These are phyloP conservation scores for Atherix ibis DNA, from an alignment of 2,888 invertebrate species.

Conservation along the genomic window DNA sequence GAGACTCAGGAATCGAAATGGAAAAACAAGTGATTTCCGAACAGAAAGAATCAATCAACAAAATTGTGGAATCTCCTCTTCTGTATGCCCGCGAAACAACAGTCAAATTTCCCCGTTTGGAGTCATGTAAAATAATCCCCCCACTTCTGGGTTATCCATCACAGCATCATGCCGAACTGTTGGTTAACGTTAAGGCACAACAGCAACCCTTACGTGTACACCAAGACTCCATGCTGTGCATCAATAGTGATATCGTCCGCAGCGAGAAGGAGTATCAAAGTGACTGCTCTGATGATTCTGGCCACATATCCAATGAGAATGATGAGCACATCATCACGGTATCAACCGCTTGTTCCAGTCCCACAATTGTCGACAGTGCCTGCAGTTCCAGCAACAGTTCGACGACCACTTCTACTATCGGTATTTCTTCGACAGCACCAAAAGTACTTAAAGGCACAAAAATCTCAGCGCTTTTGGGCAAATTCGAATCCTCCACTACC, in stretches of 20 bases:
- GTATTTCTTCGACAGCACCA: background rate
- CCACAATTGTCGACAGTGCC: background rate
- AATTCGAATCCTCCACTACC: conserved; percentile 20
- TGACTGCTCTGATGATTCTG: conserved; percentile 65
- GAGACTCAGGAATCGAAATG: too few species aligned
- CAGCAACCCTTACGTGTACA: conserved; percentile 7
- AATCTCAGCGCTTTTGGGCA: conserved; percentile 23
- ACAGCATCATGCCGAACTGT: conserved; percentile 25
- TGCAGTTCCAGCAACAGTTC: background rate
- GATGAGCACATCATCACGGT: conserved; percentile 22
- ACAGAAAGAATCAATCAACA: too few species aligned
- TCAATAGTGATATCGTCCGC: conserved; percentile 8
- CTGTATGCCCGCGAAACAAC: conserved; percentile 27
- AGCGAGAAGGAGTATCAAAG: conserved; percentile 40
- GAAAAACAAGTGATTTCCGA: too few species aligned
- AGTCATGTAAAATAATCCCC: conserved; percentile 28
- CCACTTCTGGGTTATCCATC: conserved; percentile 26
- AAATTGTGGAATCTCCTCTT: background rate
- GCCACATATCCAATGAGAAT: conserved; percentile 63
- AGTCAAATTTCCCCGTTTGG: conserved; percentile 20
- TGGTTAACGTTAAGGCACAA: conserved; percentile 23
- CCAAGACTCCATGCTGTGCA: conserved; percentile 9
- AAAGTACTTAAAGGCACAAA: conserved; percentile 13
- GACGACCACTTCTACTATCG: background rate
- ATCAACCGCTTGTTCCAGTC: too few species aligned